Evolutionary conservation across 2,113 vertebrate species (phyloP).

Genomic region (Epinephelus moara): DNA sequence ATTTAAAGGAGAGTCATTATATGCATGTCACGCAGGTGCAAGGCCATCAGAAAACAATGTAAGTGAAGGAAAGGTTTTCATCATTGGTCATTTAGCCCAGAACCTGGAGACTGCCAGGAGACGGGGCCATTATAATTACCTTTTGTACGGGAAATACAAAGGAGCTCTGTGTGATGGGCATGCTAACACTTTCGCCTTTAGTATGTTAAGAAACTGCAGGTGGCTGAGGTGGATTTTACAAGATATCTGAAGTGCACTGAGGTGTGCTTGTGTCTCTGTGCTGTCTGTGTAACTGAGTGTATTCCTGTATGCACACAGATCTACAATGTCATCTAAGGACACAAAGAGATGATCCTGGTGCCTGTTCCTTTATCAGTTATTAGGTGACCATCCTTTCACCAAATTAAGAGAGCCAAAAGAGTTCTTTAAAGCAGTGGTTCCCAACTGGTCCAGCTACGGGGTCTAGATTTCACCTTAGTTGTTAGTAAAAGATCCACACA

Average conservation of each 20-base stretch:
- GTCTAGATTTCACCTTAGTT: no score
- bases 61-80: no score
- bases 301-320: no score
- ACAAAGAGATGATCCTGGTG: neutral
- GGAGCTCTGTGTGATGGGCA: neutral
- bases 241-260: neutral
- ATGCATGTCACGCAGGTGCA: no score
- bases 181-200: slow-evolving; percentile 1
- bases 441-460: no score
- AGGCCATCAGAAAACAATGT: no score
- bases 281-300: no score
- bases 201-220: neutral
- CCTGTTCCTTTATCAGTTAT: neutral
- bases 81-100: slow-evolving; percentile 2
- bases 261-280: neutral
- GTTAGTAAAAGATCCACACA: no score
- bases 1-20: neutral
- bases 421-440: neutral
- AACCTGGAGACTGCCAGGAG: neutral
- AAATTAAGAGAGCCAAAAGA: neutral
- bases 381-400: no score
- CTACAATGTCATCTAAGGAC: no score
- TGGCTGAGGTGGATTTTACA: neutral
- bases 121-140: neutral
- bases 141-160: neutral